A percentile compares a stretch with the other conserved stretches of the same genome.
phyloP scores from a whole-genome alignment of 2,113 vertebrate genomes.

The Rhodinocichla rosea region DNA sequence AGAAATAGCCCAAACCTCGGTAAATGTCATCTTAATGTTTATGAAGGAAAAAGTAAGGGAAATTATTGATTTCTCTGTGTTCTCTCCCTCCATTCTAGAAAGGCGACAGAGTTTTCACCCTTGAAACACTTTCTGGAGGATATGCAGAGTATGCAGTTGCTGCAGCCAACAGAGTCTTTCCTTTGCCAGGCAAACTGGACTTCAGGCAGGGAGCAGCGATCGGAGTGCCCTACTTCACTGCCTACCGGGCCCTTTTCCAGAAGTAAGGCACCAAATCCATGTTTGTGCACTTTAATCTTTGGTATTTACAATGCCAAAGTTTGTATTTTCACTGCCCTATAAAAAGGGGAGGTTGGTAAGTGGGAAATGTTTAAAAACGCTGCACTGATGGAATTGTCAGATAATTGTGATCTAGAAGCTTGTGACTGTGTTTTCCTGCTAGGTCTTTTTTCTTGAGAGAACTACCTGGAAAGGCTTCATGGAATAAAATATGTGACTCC shows the following conservation, averaged over 20 bases:
- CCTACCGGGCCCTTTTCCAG: slow-evolving; percentile 88
- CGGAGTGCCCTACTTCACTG: slow-evolving; percentile 90
- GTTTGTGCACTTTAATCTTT: background rate
- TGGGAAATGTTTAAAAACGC: background rate
- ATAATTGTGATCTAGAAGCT: background rate
- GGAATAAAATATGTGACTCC: accelerated
- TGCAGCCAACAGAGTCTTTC: slow-evolving; percentile 73
- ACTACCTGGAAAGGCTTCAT: background rate
- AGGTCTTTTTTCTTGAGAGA: background rate
- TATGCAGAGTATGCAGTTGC: slow-evolving; percentile 88
- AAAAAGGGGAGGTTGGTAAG: background rate
- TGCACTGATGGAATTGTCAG: background rate
- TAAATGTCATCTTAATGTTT: background rate
- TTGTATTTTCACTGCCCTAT: background rate
- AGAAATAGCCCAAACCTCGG: background rate
- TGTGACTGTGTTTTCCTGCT: background rate
- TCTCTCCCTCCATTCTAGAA: slow-evolving; percentile 64
- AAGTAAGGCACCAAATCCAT: slow-evolving; percentile 73
- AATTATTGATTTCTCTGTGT: background rate
- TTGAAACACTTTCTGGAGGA: slow-evolving; percentile 79
- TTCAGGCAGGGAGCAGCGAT: slow-evolving; percentile 88
- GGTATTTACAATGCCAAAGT: background rate
- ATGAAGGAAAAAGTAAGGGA: background rate
- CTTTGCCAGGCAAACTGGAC: slow-evolving; percentile 77
- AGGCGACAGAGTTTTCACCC: slow-evolving; percentile 89